Percentiles rank a stretch among this genome's conserved stretches.
Evolutionary conservation across 2,888 invertebrate genomes (phyloP).

Genomic region (Fissipunctia ypsillon): DNA sequence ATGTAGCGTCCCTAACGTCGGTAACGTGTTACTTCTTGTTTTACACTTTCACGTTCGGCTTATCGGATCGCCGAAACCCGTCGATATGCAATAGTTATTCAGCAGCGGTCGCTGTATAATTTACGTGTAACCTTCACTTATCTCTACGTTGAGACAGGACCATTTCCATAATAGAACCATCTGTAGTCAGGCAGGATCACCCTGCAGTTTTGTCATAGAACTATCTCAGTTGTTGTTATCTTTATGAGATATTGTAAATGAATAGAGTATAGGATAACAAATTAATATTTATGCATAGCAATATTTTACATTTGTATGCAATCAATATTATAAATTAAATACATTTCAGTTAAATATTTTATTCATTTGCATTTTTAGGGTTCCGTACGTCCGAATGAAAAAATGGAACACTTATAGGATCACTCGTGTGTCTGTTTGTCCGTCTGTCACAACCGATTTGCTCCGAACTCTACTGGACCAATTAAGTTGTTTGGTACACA

Average conservation of each 20-base stretch:
- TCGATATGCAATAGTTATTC: constrained; percentile 71
- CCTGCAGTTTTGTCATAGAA: constrained; percentile 86
- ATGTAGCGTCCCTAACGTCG: constrained; percentile 50
- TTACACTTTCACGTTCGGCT: constrained; percentile 50
- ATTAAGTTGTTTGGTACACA: no score
- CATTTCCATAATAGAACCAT: constrained; percentile 87
- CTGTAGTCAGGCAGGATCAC: constrained; percentile 83
- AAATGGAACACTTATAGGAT: no score
- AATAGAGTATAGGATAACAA: constrained; percentile 33
- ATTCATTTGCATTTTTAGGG: neutral
- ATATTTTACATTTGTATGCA: no score
- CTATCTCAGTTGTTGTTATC: constrained; percentile 80
- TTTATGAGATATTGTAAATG: constrained; percentile 74
- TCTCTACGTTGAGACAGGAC: constrained; percentile 81
- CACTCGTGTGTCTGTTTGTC: no score
- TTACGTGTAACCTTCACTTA: constrained; percentile 85
- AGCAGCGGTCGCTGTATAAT: constrained; percentile 73
- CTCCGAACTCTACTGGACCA: no score
- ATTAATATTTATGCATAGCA: constrained; percentile 30
- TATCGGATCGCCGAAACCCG: constrained; percentile 52
- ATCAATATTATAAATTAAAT: neutral
- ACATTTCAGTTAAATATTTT: neutral
- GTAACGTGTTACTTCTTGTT: constrained; percentile 44
- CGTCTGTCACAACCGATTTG: no score
- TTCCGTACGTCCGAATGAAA: no score